phyloP scores from a whole-genome alignment of 1,140 invertebrate species.

The Pseudomyrmex pallidus region DNA sequence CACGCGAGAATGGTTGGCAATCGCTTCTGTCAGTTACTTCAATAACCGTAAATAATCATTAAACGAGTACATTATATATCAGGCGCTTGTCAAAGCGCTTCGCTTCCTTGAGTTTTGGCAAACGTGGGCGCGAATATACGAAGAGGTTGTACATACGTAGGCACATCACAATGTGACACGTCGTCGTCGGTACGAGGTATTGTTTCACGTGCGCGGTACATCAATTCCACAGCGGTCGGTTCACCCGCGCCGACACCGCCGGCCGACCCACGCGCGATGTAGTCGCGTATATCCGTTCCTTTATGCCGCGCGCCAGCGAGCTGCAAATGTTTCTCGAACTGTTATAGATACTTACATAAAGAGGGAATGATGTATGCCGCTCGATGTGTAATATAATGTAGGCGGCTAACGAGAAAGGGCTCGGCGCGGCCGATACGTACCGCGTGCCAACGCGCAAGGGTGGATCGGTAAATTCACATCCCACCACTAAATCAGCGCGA shows the following conservation, averaged over 20 bases:
- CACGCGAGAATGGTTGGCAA: not conserved
- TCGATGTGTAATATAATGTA: constrained; percentile 84
- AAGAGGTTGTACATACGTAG: constrained; percentile 47
- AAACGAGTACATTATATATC: not conserved
- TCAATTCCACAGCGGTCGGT: constrained; percentile 77
- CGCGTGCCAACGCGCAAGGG: constrained; percentile 71
- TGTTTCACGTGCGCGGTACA: constrained; percentile 80
- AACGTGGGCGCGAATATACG: constrained; percentile 17
- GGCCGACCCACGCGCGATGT: constrained; percentile 77
- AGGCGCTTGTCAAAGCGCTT: constrained; percentile 1
- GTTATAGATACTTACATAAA: constrained; percentile 83
- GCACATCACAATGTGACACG: constrained; percentile 36
- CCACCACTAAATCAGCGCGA: constrained; percentile 76
- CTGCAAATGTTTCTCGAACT: constrained; percentile 83
- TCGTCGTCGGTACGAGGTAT: constrained; percentile 71
- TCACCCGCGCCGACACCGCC: constrained; percentile 61
- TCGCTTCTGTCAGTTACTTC: not conserved
- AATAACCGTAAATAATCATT: not conserved
- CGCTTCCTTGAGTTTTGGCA: constrained; percentile 35
- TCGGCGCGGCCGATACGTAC: constrained; percentile 57
- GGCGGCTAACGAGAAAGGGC: constrained; percentile 84
- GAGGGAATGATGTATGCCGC: constrained; percentile 82
- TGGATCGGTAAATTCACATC: constrained; percentile 80
- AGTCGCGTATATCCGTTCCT: constrained; percentile 48
- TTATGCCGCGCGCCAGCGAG: constrained; percentile 62